These are phyloP conservation scores for Camponotus floridanus DNA, from an alignment of 1,140 invertebrate species.

Conservation along the genomic window DNA sequence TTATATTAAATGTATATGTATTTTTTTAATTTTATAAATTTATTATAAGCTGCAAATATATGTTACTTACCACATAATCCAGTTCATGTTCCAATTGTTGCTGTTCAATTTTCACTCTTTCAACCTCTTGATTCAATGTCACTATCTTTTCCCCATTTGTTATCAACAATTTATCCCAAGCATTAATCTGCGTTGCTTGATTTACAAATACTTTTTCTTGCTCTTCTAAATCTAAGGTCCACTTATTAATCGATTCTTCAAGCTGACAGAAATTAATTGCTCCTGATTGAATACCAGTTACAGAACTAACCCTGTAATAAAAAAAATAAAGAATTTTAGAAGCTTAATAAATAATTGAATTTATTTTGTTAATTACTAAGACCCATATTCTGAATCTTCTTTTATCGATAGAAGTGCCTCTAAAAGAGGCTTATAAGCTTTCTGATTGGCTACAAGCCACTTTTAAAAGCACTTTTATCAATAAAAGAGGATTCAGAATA, in stretches of 20 bases:
- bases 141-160: slow-evolving; percentile 97
- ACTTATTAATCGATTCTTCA: slow-evolving; percentile 98
- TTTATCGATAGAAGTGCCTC: too few relatives aligned
- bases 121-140: slow-evolving; percentile 93
- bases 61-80: slow-evolving; percentile 92
- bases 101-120: slow-evolving; percentile 95
- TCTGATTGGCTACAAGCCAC: too few relatives aligned
- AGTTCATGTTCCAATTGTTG: slow-evolving; percentile 96
- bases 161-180: slow-evolving; percentile 96
- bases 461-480: too few relatives aligned
- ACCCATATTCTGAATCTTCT: too few relatives aligned
- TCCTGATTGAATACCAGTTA: slow-evolving; percentile 83
- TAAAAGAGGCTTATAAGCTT: too few relatives aligned
- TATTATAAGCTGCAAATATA: neutral
- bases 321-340: slow-evolving; percentile 39
- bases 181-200: slow-evolving; percentile 97
- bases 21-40: too few relatives aligned
- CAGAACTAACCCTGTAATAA: slow-evolving; percentile 82
- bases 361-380: slow-evolving; percentile 59
- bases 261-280: slow-evolving; percentile 94
- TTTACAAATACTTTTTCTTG: slow-evolving; percentile 97
- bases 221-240: slow-evolving; percentile 96
- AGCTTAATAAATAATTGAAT: slow-evolving; percentile 33
- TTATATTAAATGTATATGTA: too few relatives aligned
- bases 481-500: too few relatives aligned